These are phyloP conservation scores for Corythaeola cristata DNA, from an alignment of 2,113 vertebrate genomes.

Conservation along the genomic window DNA sequence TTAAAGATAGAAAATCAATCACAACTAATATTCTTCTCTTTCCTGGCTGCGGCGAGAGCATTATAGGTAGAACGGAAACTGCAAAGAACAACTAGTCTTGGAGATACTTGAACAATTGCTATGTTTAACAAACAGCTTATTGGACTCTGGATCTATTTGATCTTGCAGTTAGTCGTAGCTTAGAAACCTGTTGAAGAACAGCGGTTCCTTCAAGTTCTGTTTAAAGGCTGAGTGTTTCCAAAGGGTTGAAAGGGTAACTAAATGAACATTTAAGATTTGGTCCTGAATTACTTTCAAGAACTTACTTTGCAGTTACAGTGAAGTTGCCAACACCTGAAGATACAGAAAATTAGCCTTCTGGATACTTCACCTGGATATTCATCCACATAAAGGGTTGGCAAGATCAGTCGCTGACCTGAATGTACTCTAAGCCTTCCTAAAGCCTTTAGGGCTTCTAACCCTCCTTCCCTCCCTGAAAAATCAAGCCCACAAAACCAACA, in stretches of 20 bases:
- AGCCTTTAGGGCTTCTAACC: not conserved
- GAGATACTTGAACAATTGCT: not conserved
- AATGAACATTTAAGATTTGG: not conserved
- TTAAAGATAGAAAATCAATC: not conserved
- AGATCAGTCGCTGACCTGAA: not conserved
- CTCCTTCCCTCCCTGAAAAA: not conserved
- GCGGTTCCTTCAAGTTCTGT: not conserved
- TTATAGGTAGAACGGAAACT: not conserved
- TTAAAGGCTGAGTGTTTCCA: not conserved
- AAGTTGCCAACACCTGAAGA: not conserved
- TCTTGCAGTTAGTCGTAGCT: not conserved
- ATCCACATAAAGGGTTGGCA: not conserved
- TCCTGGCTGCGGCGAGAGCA: not conserved
- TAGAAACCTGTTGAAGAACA: not conserved
- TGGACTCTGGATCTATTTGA: not conserved
- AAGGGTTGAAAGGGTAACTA: not conserved
- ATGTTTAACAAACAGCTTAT: not conserved
- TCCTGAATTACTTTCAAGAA: not conserved
- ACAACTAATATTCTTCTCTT: not conserved
- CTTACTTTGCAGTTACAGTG: not conserved
- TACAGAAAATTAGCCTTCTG: not conserved
- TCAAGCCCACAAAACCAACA: not conserved
- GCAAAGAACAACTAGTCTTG: not conserved
- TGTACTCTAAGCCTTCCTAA: not conserved
- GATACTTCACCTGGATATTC: not conserved